A percentile compares a stretch with the other conserved stretches of the same genome.
Evolutionary conservation across 2,888 invertebrate species (phyloP).

Genomic region (Saturnia pavonia): DNA sequence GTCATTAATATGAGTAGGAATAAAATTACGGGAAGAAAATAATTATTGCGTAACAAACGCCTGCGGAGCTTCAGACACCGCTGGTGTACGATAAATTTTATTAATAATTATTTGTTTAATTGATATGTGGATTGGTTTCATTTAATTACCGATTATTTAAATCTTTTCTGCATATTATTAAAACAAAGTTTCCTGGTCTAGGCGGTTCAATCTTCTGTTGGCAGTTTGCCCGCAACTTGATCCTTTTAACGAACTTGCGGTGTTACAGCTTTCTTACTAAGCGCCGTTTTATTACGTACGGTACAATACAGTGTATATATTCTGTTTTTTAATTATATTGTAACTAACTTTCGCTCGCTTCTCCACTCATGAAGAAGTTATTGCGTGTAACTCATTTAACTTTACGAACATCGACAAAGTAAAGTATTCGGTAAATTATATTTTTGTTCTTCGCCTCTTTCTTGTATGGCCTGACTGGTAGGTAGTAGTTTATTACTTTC

Average conservation of each 20-base stretch:
- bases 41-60: no score
- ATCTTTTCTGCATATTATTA: neutral
- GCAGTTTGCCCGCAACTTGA: conserved; percentile 31
- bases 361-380: neutral
- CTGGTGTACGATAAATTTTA: no score
- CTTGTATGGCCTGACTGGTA: no score
- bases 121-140: neutral
- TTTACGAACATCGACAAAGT: neutral
- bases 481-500: no score
- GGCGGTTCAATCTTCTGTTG: conserved; percentile 33
- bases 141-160: neutral
- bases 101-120: no score
- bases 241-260: conserved; percentile 33
- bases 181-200: conserved; percentile 10
- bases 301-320: neutral
- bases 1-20: no score
- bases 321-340: neutral
- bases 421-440: no score
- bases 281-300: neutral
- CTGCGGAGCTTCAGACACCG: no score
- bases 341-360: neutral
- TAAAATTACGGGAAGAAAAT: no score
- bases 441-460: no score
- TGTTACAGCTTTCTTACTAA: conserved; percentile 21
- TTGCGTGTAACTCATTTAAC: neutral